Evolutionary conservation across 2,797 vertebrate genomes (phyloP).

Genomic region (Cossypha niveicapilla): DNA sequence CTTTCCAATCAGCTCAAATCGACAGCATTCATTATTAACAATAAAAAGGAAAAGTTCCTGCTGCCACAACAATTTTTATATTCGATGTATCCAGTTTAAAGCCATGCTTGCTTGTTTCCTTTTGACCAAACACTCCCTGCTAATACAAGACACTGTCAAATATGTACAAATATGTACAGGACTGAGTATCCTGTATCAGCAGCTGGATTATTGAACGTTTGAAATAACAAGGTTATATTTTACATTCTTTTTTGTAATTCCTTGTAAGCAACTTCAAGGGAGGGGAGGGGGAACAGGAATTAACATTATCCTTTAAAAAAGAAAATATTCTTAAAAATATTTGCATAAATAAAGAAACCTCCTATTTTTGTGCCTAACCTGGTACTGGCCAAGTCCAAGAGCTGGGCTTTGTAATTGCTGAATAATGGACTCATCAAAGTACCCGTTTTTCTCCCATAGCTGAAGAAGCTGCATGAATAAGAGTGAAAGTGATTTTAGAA

Average conservation of each 20-base stretch:
- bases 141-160: not conserved
- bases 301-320: not conserved
- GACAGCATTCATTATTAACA: not conserved
- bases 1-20: not conserved
- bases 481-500: not conserved
- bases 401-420: slow-evolving; percentile 95
- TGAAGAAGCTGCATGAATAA: slow-evolving; percentile 84
- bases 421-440: slow-evolving; percentile 95
- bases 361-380: slow-evolving; percentile 73
- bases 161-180: rapidly evolving
- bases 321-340: not conserved
- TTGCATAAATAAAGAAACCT: not conserved
- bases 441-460: slow-evolving; percentile 97
- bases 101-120: not conserved
- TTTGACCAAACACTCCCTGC: not conserved
- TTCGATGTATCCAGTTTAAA: not conserved
- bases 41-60: not conserved
- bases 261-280: not conserved
- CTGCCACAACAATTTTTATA: not conserved
- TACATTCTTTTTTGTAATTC: not conserved
- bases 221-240: not conserved
- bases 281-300: rapidly evolving
- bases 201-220: not conserved
- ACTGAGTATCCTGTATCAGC: not conserved
- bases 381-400: slow-evolving; percentile 94